Evolutionary conservation across 1,140 invertebrate species (phyloP), one percentile per base, ranked within the genome.

Genomic region (Leptoteleia sp.): DNA sequence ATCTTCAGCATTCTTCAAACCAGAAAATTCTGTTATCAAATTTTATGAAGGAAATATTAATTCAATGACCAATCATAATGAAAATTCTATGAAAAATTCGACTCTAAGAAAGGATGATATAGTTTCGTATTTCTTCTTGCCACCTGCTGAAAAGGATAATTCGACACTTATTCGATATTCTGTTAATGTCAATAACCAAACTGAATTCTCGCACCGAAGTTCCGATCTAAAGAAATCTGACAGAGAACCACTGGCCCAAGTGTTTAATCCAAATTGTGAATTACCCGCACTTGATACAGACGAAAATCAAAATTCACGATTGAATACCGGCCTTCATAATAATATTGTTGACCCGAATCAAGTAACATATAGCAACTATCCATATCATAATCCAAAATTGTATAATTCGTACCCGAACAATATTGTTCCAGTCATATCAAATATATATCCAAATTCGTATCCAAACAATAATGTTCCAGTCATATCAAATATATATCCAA

Each of bases 71-170:
- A 38, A 62, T 19, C 8, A 12, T 2, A 7, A 47, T 0, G 48
- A 64, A 71, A 52, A 54, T 4, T 12, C 31, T n/a, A 0, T n/a
- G 4, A 13, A 7, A 3, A 35, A 8, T 29, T 1, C 42, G 33
- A 50, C n/a, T 4, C 0, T 1, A 45, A 43, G 38, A 35, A 67
- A 43, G 9, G 19, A 62, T 9, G 25, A 52, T 4, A 12, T 65
- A n/a, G 19, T 38, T 1, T 8, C 59, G 3, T 77, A 77, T 13
- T 59, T 77, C 0, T 77, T 64, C 6, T 8, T 77, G 7, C 75
- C 75, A 31, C 65, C 48, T 6, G 15, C 9, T 4, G 65, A 70
- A 27, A 57, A 65, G 15, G 17, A 11, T 4, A 27, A n/a, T n/a
- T n/a, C n/a, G n/a, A n/a, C n/a, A n/a, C n/a, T n/a, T n/a, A n/a